A percentile compares a stretch with the other conserved stretches of the same genome.
Conservation (phyloP, 2,113 vertebrate species). For the Austrofundulus limnaeus region DNA sequence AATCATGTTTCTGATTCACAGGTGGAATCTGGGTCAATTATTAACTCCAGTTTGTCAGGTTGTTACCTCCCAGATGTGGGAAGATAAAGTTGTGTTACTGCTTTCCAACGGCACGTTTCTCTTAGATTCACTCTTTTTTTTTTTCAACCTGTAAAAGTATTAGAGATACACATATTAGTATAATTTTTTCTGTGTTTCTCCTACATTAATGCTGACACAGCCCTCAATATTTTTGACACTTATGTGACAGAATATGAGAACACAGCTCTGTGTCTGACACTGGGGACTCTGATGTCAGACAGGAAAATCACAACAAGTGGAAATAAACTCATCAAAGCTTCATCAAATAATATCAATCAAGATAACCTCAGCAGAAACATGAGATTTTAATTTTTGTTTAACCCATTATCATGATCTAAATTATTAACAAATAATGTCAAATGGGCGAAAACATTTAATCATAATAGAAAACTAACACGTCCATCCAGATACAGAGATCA, state of each 20-base stretch:
- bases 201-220: constrained; percentile 9
- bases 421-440: too few relatives aligned
- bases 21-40: not conserved
- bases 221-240: not conserved
- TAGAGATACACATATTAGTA: rapidly evolving
- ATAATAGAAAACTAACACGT: too few relatives aligned
- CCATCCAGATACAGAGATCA: too few relatives aligned
- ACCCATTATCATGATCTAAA: too few relatives aligned
- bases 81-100: not conserved
- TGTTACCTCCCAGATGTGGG: constrained; percentile 21
- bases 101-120: not conserved
- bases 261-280: not conserved
- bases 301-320: constrained; percentile 53
- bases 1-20: not conserved
- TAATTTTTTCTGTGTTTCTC: too few relatives aligned
- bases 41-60: not conserved
- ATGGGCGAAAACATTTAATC: too few relatives aligned
- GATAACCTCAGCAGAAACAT: not conserved
- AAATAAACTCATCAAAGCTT: not conserved
- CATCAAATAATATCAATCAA: not conserved
- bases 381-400: not conserved
- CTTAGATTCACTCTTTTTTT: not conserved
- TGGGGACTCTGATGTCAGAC: constrained; percentile 42
- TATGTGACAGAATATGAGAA: constrained; percentile 15
- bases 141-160: not conserved